Percentiles rank a stretch among this genome's conserved stretches.
Evolutionary conservation across 2,888 invertebrate species (phyloP).

Genomic region (Himalopsyche anomala): DNA sequence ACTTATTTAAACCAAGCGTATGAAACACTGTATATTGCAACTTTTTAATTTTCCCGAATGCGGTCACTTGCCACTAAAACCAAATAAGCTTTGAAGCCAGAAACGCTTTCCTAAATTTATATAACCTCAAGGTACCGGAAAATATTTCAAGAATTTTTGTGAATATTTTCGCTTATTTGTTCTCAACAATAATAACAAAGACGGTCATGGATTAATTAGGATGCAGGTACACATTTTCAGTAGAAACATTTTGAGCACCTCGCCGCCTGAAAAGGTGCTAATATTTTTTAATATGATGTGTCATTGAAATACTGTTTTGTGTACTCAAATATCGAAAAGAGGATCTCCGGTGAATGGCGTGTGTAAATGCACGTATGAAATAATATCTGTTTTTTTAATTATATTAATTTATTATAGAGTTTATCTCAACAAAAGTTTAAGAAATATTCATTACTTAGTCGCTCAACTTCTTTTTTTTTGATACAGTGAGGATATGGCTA

Average conservation of each 20-base stretch:
- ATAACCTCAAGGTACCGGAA: constrained; percentile 4
- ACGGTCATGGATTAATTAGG: constrained; percentile 3
- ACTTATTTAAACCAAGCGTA: too few species aligned
- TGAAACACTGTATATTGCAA: too few species aligned
- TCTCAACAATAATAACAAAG: background rate
- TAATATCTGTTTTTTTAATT: too few species aligned
- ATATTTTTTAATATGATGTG: background rate
- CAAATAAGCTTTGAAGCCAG: background rate
- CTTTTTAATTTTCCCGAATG: background rate
- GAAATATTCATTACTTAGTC: too few species aligned
- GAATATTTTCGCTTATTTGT: background rate
- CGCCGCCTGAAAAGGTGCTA: background rate
- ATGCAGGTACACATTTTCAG: background rate
- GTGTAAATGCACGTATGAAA: too few species aligned
- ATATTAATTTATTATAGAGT: too few species aligned
- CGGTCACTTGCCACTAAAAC: constrained; percentile 2
- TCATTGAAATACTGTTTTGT: background rate
- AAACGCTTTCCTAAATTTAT: background rate
- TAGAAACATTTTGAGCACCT: background rate
- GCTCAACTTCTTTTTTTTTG: too few species aligned
- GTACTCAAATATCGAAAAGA: too few species aligned
- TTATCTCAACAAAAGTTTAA: too few species aligned
- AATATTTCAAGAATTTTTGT: background rate
- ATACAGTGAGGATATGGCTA: too few species aligned
- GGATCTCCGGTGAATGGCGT: too few species aligned